These are phyloP conservation scores for Pygoscelis antarcticus DNA, from an alignment of 2,113 vertebrate genomes.

Conservation along the genomic window DNA sequence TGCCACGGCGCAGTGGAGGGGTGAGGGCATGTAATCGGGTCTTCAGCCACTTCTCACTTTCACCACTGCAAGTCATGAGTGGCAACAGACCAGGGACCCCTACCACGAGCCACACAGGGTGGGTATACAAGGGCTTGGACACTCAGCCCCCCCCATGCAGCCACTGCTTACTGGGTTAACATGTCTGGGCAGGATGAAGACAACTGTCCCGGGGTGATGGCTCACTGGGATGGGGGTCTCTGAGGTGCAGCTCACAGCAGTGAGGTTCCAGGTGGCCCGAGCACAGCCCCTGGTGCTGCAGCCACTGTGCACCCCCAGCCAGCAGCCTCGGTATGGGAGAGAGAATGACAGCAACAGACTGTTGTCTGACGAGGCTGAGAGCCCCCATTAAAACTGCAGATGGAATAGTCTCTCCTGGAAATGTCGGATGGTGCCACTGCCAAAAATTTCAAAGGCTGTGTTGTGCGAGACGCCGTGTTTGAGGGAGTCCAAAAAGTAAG, in stretches of 20 bases:
- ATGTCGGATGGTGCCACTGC: neutral
- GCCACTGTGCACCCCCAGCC: no score
- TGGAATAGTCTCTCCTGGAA: neutral
- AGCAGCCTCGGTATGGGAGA: neutral
- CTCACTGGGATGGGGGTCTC: neutral
- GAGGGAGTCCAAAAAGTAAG: neutral
- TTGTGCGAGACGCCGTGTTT: fast-evolving
- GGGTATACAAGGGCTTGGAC: neutral
- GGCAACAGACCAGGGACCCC: fast-evolving
- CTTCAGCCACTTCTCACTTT: neutral
- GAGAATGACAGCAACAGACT: neutral
- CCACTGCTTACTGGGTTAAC: neutral
- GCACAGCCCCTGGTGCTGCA: neutral
- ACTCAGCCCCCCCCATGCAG: neutral
- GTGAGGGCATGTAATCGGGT: fast-evolving
- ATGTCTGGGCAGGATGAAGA: neutral
- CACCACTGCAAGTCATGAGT: neutral
- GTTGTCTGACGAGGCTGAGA: fast-evolving
- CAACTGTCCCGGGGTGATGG: neutral
- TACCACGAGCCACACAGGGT: neutral
- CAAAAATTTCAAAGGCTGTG: neutral
- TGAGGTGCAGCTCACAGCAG: neutral
- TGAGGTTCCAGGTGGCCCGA: neutral
- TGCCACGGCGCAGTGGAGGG: fast-evolving
- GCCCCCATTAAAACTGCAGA: neutral